Evolutionary conservation across 2,113 vertebrate genomes (phyloP).

Genomic region (Cynoglossus semilaevis): DNA sequence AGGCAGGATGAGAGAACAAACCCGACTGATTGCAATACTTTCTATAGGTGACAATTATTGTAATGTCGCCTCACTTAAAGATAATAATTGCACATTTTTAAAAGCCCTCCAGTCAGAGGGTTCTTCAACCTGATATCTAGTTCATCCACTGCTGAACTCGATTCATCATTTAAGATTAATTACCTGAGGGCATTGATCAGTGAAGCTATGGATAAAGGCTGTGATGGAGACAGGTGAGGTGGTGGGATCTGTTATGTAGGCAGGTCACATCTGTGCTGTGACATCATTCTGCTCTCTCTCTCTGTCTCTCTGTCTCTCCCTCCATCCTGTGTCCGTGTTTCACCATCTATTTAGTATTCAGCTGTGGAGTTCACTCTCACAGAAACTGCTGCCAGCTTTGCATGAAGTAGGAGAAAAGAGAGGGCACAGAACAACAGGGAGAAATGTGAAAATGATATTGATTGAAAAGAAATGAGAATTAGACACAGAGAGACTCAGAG

Average conservation of each 20-base stretch:
- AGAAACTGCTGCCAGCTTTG: constrained; percentile 21
- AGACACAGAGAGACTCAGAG: neutral
- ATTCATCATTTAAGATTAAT: constrained; percentile 7
- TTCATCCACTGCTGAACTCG: neutral
- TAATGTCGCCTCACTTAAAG: no score
- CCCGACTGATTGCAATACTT: no score
- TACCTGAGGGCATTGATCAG: constrained; percentile 6
- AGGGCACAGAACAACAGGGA: no score
- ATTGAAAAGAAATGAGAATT: neutral
- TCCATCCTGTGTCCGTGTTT: neutral
- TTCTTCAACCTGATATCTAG: no score
- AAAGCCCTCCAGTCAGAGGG: no score
- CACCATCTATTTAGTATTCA: constrained; percentile 54
- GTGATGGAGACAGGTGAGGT: constrained; percentile 15
- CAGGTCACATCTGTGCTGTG: constrained; percentile 52
- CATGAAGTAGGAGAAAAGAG: constrained; percentile 3
- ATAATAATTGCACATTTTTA: no score
- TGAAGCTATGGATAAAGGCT: constrained; percentile 10
- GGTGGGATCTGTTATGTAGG: constrained; percentile 37
- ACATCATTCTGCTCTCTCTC: constrained; percentile 39
- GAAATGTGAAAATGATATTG: no score
- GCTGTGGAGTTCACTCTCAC: constrained; percentile 15
- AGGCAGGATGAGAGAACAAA: no score
- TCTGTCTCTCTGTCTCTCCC: neutral
- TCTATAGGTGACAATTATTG: no score